phyloP scores from a whole-genome alignment of 2,113 vertebrate genomes.

The Girardinichthys multiradiatus region DNA sequence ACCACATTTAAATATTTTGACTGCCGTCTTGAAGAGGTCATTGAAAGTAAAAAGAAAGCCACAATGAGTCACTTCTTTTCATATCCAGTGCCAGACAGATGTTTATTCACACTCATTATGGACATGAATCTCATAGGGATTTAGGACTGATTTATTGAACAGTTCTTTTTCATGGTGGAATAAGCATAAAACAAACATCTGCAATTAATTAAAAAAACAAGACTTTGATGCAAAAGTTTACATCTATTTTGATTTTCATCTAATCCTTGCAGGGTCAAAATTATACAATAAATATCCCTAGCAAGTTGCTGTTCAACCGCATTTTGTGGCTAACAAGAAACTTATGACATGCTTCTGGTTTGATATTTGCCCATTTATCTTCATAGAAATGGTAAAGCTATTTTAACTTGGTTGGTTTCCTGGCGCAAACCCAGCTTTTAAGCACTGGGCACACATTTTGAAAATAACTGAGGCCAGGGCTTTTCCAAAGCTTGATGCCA shows the following conservation, averaged over 20 bases:
- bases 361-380: not conserved
- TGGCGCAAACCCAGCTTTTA: not conserved
- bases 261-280: not conserved
- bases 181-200: not conserved
- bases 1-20: slow-evolving; percentile 26
- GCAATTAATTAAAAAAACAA: not conserved
- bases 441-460: not conserved
- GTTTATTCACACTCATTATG: not conserved
- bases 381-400: not conserved
- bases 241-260: no score
- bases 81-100: not conserved
- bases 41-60: slow-evolving; percentile 37
- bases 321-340: not conserved
- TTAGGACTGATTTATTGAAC: not conserved
- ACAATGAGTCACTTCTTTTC: slow-evolving; percentile 51
- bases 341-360: not conserved
- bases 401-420: not conserved
- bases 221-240: not conserved
- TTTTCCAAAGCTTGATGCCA: not conserved
- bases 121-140: not conserved
- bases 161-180: not conserved
- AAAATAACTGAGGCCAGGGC: not conserved
- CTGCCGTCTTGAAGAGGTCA: slow-evolving; percentile 24
- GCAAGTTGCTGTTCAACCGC: not conserved
- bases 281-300: not conserved